A percentile compares a stretch with the other conserved stretches of the same genome.
Conservation (phyloP, 2,113 vertebrate genomes). For the Ammodytes marinus region DNA sequence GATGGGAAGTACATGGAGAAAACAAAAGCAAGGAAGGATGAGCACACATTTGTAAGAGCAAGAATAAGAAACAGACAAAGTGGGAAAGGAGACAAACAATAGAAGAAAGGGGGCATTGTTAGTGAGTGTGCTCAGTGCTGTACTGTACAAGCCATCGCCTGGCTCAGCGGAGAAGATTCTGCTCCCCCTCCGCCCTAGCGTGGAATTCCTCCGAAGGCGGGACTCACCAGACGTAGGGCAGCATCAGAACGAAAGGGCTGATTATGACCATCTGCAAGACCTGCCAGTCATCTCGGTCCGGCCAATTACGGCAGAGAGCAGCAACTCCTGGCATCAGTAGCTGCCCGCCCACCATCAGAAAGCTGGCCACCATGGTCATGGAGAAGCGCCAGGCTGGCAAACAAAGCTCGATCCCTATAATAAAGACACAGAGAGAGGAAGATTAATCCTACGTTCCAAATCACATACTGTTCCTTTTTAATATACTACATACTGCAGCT, state of each 20-base stretch:
- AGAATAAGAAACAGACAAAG: slow-evolving; percentile 38
- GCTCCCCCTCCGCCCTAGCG: not conserved
- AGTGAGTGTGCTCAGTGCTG: slow-evolving; percentile 33
- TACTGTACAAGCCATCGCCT: slow-evolving; percentile 76
- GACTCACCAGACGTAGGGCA: slow-evolving; percentile 95
- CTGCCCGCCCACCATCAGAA: slow-evolving; percentile 94
- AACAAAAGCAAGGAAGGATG: slow-evolving; percentile 23
- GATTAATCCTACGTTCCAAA: not conserved
- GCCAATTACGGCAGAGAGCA: slow-evolving; percentile 88
- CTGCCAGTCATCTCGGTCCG: slow-evolving; percentile 90
- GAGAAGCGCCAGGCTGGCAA: slow-evolving; percentile 94
- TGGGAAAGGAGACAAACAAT: slow-evolving; percentile 45
- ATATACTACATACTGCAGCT: too few species aligned
- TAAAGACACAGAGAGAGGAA: not conserved
- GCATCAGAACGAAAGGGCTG: slow-evolving; percentile 96
- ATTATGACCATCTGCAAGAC: slow-evolving; percentile 96
- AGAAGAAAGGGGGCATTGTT: slow-evolving; percentile 76
- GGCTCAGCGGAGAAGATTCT: slow-evolving; percentile 58
- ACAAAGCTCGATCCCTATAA: slow-evolving; percentile 95
- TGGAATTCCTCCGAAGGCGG: slow-evolving; percentile 59
- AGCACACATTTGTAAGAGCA: slow-evolving; percentile 36
- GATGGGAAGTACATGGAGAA: not conserved
- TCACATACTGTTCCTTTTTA: too few species aligned
- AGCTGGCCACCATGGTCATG: slow-evolving; percentile 97
- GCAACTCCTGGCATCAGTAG: slow-evolving; percentile 96